phyloP scores from a whole-genome alignment of 2,888 invertebrate species.

The Pseudococcus jackbeardsleyi region DNA sequence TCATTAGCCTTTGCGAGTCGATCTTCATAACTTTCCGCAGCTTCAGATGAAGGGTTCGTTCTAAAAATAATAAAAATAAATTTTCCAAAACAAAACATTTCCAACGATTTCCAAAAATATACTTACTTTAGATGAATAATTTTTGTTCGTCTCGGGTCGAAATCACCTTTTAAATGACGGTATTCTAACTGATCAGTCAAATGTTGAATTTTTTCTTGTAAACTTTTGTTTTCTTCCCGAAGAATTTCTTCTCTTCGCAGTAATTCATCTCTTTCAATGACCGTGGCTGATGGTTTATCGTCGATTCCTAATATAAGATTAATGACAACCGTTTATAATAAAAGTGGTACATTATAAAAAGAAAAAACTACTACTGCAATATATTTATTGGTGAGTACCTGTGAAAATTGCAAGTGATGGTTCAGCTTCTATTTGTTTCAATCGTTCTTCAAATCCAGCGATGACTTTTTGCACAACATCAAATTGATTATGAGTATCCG shows the following conservation, averaged over 20 bases:
- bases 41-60: conserved; percentile 81
- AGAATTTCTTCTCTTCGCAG: conserved; percentile 68
- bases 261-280: conserved; percentile 68
- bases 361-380: background rate
- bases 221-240: conserved; percentile 71
- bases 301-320: conserved; percentile 59
- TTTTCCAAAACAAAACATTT: background rate
- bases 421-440: conserved; percentile 69
- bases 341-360: background rate
- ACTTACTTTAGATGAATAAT: conserved; percentile 69
- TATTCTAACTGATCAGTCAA: conserved; percentile 79
- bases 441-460: conserved; percentile 76
- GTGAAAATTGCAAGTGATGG: conserved; percentile 65
- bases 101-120: background rate
- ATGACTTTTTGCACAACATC: conserved; percentile 81
- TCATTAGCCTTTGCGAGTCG: conserved; percentile 80
- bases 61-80: conserved; percentile 68
- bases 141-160: conserved; percentile 70
- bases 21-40: conserved; percentile 77
- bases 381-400: background rate
- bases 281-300: conserved; percentile 35
- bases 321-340: conserved; percentile 54
- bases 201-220: conserved; percentile 74
- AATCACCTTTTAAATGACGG: conserved; percentile 74
- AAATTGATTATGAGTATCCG: conserved; percentile 71